Conservation (phyloP, 2,113 vertebrate genomes). For the Rhinopomastus cyanomelas region DNA sequence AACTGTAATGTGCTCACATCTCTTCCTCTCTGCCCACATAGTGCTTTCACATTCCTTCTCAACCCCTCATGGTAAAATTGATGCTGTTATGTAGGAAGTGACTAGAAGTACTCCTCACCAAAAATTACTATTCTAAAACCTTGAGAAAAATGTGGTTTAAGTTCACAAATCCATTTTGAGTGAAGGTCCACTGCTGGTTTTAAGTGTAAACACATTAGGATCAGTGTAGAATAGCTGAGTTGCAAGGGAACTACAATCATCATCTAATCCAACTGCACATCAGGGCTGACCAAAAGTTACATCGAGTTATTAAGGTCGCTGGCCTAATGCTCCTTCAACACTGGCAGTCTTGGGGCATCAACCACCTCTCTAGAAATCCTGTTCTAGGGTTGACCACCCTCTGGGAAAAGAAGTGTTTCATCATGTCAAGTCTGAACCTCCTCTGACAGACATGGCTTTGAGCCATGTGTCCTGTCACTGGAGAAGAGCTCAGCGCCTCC, state of each 20-base stretch:
- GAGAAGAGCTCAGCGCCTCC: neutral
- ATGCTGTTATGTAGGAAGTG: neutral
- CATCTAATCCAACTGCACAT: neutral
- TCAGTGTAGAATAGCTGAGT: neutral
- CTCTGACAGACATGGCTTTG: neutral
- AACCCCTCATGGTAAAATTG: neutral
- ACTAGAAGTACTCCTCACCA: neutral
- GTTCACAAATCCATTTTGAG: neutral
- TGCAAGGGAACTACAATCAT: neutral
- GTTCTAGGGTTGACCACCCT: neutral
- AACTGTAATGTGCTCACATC: neutral
- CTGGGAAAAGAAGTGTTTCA: neutral
- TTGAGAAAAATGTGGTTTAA: neutral
- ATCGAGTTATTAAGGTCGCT: neutral
- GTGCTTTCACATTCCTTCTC: neutral
- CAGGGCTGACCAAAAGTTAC: neutral
- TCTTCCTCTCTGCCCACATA: neutral
- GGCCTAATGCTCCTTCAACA: neutral
- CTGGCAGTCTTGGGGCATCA: neutral
- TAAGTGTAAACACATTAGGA: neutral
- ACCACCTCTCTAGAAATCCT: neutral
- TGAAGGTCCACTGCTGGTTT: neutral
- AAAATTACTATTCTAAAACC: neutral
- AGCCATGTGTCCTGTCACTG: neutral
- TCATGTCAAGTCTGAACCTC: neutral